These are phyloP conservation scores for Battus philenor DNA, from an alignment of 1,140 invertebrate species.

Conservation along the genomic window DNA sequence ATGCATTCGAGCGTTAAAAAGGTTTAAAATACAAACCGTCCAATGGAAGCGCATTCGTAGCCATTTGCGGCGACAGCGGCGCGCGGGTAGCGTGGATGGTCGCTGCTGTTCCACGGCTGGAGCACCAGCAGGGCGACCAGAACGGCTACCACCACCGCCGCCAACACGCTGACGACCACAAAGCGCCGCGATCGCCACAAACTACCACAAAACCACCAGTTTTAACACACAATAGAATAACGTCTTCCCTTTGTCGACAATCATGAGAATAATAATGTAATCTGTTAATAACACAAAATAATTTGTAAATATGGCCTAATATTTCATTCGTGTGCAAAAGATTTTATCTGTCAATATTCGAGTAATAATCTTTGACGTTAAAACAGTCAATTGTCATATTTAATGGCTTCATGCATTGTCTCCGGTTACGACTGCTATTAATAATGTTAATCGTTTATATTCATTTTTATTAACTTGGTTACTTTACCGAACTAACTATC, in stretches of 20 bases:
- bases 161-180: slow-evolving; percentile 49
- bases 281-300: slow-evolving; percentile 3
- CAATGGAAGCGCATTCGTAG: slow-evolving; percentile 84
- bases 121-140: slow-evolving; percentile 62
- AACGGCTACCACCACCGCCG: slow-evolving; percentile 50
- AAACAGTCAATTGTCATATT: not conserved
- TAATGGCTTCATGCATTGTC: slow-evolving; percentile 8
- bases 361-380: too few relatives aligned
- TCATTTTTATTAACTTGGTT: too few relatives aligned
- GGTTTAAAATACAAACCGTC: slow-evolving; percentile 78
- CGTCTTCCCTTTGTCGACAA: not conserved
- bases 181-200: slow-evolving; percentile 31
- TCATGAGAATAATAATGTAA: not conserved
- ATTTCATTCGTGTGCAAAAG: slow-evolving; percentile 8
- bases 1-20: too few relatives aligned
- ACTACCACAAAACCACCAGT: slow-evolving; percentile 15
- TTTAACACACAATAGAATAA: slow-evolving; percentile 5
- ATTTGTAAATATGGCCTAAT: slow-evolving; percentile 1
- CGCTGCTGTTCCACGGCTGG: slow-evolving; percentile 60
- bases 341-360: slow-evolving; percentile 10
- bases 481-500: too few relatives aligned
- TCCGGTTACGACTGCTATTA: too few relatives aligned
- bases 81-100: slow-evolving; percentile 71
- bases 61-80: slow-evolving; percentile 89
- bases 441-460: too few relatives aligned